phyloP scores from a whole-genome alignment of 2,888 invertebrate species.

The Toxonevra muliebris region DNA sequence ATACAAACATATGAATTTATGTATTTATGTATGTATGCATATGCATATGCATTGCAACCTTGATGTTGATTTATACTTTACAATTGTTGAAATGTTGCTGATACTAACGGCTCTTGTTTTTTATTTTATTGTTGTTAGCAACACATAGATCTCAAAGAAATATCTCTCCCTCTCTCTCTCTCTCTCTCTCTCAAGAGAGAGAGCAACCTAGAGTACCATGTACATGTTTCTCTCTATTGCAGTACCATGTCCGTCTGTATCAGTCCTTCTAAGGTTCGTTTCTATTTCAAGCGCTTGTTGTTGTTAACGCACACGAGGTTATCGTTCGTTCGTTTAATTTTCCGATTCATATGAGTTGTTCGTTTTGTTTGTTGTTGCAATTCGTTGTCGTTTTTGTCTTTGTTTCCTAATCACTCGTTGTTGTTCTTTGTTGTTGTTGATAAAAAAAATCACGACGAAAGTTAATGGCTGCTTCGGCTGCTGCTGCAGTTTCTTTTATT shows the following conservation, averaged over 20 bases:
- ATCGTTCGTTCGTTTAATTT: not conserved
- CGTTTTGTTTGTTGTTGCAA: not conserved
- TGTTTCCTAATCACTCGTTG: not conserved
- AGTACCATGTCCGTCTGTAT: constrained; percentile 35
- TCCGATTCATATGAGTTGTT: not conserved
- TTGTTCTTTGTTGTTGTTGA: no score
- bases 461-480: constrained; percentile 24
- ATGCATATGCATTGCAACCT: constrained; percentile 49
- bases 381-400: not conserved
- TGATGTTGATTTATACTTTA: constrained; percentile 59
- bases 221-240: no score
- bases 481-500: constrained; percentile 11
- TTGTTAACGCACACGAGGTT: constrained; percentile 8
- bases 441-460: constrained; percentile 6
- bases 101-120: constrained; percentile 45
- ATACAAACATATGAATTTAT: not conserved
- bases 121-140: constrained; percentile 30
- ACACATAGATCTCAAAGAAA: not conserved
- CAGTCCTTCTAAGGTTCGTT: constrained; percentile 66
- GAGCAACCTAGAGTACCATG: no score
- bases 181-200: no score
- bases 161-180: no score
- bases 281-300: constrained; percentile 58
- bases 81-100: constrained; percentile 41
- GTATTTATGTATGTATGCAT: no score